Conservation (phyloP, 2,888 invertebrate genomes). For the Crepidodera aurea region DNA sequence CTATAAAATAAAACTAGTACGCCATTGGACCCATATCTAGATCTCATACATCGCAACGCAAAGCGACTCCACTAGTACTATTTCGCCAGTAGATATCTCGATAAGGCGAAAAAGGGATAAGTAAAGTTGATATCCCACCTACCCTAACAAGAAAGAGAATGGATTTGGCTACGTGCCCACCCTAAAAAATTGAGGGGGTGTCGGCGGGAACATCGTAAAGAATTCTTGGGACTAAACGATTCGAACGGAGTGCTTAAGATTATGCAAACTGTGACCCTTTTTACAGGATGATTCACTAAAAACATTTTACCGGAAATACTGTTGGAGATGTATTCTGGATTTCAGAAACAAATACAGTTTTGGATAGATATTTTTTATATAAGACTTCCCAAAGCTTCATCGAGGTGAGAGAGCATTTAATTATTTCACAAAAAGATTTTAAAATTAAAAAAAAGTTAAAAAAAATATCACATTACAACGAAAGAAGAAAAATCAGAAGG, state of each 20-base stretch:
- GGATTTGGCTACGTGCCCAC: conserved; percentile 37
- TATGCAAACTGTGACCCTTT: neutral
- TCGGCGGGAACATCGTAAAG: neutral
- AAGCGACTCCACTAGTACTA: conserved; percentile 7
- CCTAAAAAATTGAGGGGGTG: conserved; percentile 16
- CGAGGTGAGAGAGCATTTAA: too few species aligned
- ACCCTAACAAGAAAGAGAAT: conserved; percentile 34
- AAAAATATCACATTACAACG: too few species aligned
- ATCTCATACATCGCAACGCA: neutral
- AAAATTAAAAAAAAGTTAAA: too few species aligned
- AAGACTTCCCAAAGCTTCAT: too few species aligned
- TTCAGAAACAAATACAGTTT: too few species aligned
- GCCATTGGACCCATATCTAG: neutral
- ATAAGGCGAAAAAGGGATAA: conserved; percentile 28
- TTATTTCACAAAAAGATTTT: too few species aligned
- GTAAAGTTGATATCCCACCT: conserved; percentile 30
- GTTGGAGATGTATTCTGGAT: too few species aligned
- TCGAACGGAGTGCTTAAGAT: neutral
- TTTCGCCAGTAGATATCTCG: conserved; percentile 24
- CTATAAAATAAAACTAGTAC: too few species aligned
- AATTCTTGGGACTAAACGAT: conserved; percentile 3
- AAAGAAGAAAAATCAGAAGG: too few species aligned
- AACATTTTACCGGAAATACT: too few species aligned
- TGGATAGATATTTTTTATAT: too few species aligned
- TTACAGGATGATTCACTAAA: neutral